A percentile compares a stretch with the other conserved stretches of the same genome.
Conservation (phyloP, 2,888 invertebrate species). For the Drosophila macrothrix region DNA sequence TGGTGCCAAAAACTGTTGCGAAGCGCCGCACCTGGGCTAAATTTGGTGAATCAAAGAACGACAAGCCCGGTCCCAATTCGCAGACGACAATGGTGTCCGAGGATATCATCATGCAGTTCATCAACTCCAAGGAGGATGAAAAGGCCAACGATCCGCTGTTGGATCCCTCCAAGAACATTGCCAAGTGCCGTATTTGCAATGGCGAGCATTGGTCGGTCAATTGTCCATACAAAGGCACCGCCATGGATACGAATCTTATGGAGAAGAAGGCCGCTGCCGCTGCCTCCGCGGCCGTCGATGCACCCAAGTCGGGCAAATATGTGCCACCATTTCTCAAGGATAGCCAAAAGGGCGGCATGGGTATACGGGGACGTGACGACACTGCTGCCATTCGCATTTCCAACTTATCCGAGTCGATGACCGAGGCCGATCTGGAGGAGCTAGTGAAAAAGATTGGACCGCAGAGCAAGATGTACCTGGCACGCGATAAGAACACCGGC, state of each 20-base stretch:
- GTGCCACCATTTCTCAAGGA: slow-evolving; percentile 96
- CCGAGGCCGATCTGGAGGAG: slow-evolving; percentile 97
- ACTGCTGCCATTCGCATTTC: slow-evolving; percentile 97
- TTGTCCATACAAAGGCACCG: slow-evolving; percentile 98
- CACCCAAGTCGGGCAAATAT: slow-evolving; percentile 87
- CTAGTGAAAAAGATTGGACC: slow-evolving; percentile 97
- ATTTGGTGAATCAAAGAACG: slow-evolving; percentile 95
- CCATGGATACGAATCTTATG: slow-evolving; percentile 89
- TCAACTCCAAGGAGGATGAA: slow-evolving; percentile 94
- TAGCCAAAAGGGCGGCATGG: slow-evolving; percentile 91
- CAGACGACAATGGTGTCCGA: slow-evolving; percentile 98
- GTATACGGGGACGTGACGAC: slow-evolving; percentile 90
- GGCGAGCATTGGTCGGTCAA: slow-evolving; percentile 99
- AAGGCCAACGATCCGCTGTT: slow-evolving; percentile 94
- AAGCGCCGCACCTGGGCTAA: slow-evolving; percentile 97
- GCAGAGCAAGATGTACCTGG: slow-evolving; percentile 96
- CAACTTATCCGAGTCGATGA: slow-evolving; percentile 97
- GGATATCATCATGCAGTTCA: slow-evolving; percentile 97
- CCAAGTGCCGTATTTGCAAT: slow-evolving; percentile 94
- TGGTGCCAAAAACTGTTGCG: slow-evolving; percentile 96
- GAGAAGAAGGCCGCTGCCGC: slow-evolving; percentile 86
- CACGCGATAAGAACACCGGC: slow-evolving; percentile 95
- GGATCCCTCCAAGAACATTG: slow-evolving; percentile 91
- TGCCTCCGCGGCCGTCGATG: slow-evolving; percentile 80
- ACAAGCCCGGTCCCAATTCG: slow-evolving; percentile 98